phyloP scores from a whole-genome alignment of 2,797 vertebrate species.

The Echiichthys vipera region DNA sequence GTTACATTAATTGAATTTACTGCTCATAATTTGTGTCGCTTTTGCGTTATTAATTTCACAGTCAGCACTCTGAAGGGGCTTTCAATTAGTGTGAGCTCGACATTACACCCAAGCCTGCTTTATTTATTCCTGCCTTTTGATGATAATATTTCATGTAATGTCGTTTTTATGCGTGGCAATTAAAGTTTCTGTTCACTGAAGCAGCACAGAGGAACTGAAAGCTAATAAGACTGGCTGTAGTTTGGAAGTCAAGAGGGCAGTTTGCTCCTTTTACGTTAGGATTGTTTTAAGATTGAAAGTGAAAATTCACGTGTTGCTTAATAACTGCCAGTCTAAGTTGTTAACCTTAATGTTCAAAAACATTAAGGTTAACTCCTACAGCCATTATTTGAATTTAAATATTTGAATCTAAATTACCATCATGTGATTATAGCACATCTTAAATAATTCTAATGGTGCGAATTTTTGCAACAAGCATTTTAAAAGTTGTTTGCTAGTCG shows the following conservation, averaged over 20 bases:
- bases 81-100: constrained; percentile 72
- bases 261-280: neutral
- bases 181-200: constrained; percentile 75
- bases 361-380: too few relatives aligned
- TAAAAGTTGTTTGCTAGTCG: too few relatives aligned
- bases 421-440: neutral
- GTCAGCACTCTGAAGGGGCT: constrained; percentile 77
- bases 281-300: neutral
- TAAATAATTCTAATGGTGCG: neutral
- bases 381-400: neutral
- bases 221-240: constrained; percentile 60
- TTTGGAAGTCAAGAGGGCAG: neutral
- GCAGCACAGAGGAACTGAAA: constrained; percentile 61
- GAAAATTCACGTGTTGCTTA: neutral
- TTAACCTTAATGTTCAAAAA: neutral
- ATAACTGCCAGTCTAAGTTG: neutral
- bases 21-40: constrained; percentile 63
- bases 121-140: constrained; percentile 73
- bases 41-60: constrained; percentile 63
- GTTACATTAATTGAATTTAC: constrained; percentile 67
- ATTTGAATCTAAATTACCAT: too few relatives aligned
- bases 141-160: constrained; percentile 78
- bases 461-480: too few relatives aligned
- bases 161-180: constrained; percentile 78
- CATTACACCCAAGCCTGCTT: constrained; percentile 62